Evolutionary conservation across 1,140 invertebrate genomes (phyloP).

Genomic region (Zaprionus ghesquierei): DNA sequence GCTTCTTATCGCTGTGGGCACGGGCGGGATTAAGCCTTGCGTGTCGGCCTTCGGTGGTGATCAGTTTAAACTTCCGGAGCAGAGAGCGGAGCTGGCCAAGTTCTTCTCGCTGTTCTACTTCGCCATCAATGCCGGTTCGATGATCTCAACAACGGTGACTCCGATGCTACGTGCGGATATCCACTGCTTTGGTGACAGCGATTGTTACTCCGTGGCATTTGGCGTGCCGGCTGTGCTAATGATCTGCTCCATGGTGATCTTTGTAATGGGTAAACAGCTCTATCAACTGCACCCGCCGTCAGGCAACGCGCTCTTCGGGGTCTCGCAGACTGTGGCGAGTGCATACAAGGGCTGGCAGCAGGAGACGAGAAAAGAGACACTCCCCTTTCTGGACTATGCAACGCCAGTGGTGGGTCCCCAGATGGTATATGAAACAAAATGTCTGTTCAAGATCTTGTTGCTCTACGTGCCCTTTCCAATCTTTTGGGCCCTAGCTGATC

Average conservation of each 20-base stretch:
- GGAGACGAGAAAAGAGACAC: slow-evolving; percentile 82
- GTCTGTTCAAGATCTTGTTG: slow-evolving; percentile 86
- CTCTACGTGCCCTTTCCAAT: slow-evolving; percentile 89
- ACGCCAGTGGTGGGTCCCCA: slow-evolving; percentile 86
- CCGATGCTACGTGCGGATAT: slow-evolving; percentile 93
- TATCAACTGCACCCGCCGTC: slow-evolving; percentile 91
- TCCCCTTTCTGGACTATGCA: slow-evolving; percentile 93
- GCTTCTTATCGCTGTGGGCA: slow-evolving; percentile 92
- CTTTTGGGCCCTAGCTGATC: slow-evolving; percentile 93
- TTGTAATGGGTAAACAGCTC: slow-evolving; percentile 88
- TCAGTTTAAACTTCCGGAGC: slow-evolving; percentile 93
- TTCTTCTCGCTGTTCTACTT: slow-evolving; percentile 98
- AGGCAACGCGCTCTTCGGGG: slow-evolving; percentile 92
- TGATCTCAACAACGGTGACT: slow-evolving; percentile 94
- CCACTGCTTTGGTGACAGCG: slow-evolving; percentile 90
- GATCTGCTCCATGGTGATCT: slow-evolving; percentile 93
- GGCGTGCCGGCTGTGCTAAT: slow-evolving; percentile 94
- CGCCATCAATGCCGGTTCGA: slow-evolving; percentile 95
- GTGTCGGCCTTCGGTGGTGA: slow-evolving; percentile 98
- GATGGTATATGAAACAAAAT: slow-evolving; percentile 88
- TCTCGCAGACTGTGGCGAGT: slow-evolving; percentile 88
- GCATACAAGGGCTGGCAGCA: slow-evolving; percentile 83
- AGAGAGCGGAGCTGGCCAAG: slow-evolving; percentile 88
- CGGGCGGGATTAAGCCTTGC: slow-evolving; percentile 98
- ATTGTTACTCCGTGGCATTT: slow-evolving; percentile 96